Base-by-base conservation (phyloP, 2,113 vertebrate species). In the Channa maculata region DNA sequence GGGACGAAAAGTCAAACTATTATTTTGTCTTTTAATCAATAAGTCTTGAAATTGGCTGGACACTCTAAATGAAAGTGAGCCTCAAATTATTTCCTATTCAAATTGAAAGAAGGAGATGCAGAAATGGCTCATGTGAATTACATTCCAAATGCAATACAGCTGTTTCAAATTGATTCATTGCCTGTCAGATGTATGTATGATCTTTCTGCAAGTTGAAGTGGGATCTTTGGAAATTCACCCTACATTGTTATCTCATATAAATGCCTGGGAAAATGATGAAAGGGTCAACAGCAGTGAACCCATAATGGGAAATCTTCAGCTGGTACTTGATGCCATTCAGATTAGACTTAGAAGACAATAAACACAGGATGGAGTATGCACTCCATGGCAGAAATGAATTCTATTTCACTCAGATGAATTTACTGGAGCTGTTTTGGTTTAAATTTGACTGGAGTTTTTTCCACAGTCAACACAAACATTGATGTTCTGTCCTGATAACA, bases 91-190 rank as follows among this genome's bases (percentile, higher is more conserved):
- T 75, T 77, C 65, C 59, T 68, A 63, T 86, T 88, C 77, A 87
- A 85, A 82, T 46, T 77, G 36, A 60, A 75, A 80, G 62, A 72
- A 81, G 80, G 79, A 75, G 72, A 82, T 49, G 50, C 69, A 82
- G 54, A 67, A 67, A 83, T 59, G 75, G 78, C 80, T 75, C 8
- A 61, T 43, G 53, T 85, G 85, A 82, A 86, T 84, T 83, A 82
- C 75, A 88, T 88, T 87, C 59, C 74, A 84, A 87, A 90, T 65
- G 82, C 85, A 89, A 90, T 85, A 77, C 71, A 71, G 78, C 78
- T 73, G 81, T 72, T 90, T 88, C 72, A 90, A 86, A 89, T 91
- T 88, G 88, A 87, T 83, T 90, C 77, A 82, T 75, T 78, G 86
- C 79, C 77, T 85, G 86, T 88, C 88, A 84, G 84, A 85, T 65